phyloP scores from a whole-genome alignment of 1,140 invertebrate species.

The Probaryconus sp. region DNA sequence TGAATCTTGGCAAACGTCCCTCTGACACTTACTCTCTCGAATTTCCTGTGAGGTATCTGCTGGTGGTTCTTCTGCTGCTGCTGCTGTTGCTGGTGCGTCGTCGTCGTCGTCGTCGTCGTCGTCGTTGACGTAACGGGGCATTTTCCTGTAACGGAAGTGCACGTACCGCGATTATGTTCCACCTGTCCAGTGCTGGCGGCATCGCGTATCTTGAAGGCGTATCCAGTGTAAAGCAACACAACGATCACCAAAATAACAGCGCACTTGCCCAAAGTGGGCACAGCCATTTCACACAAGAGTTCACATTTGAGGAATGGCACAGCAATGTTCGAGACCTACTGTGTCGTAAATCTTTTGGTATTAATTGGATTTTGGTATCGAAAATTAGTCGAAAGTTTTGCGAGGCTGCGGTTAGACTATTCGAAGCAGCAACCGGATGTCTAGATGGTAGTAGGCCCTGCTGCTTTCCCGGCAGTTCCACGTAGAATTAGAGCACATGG shows the following conservation, averaged over 20 bases:
- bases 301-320: conserved; percentile 66
- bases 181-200: conserved; percentile 6
- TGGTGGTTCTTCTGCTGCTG: too few species aligned
- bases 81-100: conserved; percentile 10
- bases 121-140: conserved; percentile 55
- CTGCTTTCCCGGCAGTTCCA: conserved; percentile 58
- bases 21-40: conserved; percentile 50
- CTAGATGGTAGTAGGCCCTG: conserved; percentile 40
- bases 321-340: not conserved
- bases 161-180: conserved; percentile 49
- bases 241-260: conserved; percentile 60
- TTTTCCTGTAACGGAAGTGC: conserved; percentile 54
- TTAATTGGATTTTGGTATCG: not conserved
- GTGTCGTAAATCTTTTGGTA: not conserved
- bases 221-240: conserved; percentile 65
- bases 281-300: conserved; percentile 68
- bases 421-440: conserved; percentile 50
- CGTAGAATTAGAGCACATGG: conserved; percentile 76
- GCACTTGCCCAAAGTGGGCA: conserved; percentile 71
- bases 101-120: conserved; percentile 17
- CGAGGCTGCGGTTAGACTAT: conserved; percentile 11
- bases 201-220: conserved; percentile 72
- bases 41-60: conserved; percentile 56
- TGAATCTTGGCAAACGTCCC: conserved; percentile 57
- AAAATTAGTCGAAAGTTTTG: conserved; percentile 3